phyloP scores from a whole-genome alignment of 1,140 invertebrate species.

The Leptinotarsa undecemlineata region DNA sequence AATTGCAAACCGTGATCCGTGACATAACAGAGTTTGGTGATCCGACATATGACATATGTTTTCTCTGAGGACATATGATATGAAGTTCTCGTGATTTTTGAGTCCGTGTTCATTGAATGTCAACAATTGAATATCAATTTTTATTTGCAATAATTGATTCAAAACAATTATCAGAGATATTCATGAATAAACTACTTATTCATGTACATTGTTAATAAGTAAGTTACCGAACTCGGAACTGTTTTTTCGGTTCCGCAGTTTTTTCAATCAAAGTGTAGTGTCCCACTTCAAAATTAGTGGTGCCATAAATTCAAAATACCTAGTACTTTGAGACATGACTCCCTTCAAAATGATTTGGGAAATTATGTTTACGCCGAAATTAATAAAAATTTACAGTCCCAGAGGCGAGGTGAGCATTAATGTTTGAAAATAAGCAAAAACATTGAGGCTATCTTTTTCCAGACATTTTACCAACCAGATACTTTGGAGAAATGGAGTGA shows the following conservation, averaged over 20 bases:
- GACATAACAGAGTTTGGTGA: too few relatives aligned
- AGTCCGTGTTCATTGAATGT: neutral
- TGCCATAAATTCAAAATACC: neutral
- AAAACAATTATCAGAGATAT: neutral
- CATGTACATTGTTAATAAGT: neutral
- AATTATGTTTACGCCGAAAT: conserved; percentile 66
- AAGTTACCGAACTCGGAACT: neutral
- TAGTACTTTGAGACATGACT: conserved; percentile 22
- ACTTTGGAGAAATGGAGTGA: conserved; percentile 73
- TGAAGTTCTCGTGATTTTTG: too few relatives aligned
- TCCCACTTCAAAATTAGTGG: neutral
- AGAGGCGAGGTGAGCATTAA: conserved; percentile 43
- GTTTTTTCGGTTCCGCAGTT: neutral
- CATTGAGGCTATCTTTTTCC: conserved; percentile 39
- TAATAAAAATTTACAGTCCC: conserved; percentile 67
- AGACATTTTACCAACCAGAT: conserved; percentile 69
- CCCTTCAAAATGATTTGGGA: conserved; percentile 54
- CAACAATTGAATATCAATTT: neutral
- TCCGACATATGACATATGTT: too few relatives aligned
- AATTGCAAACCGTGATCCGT: too few relatives aligned
- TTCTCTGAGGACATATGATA: too few relatives aligned
- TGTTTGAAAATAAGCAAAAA: neutral
- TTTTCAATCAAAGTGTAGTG: neutral
- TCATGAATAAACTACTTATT: neutral
- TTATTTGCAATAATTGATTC: neutral